Evolutionary conservation across 2,797 vertebrate species (phyloP).

Genomic region (Kryptolebias ocellatus): DNA sequence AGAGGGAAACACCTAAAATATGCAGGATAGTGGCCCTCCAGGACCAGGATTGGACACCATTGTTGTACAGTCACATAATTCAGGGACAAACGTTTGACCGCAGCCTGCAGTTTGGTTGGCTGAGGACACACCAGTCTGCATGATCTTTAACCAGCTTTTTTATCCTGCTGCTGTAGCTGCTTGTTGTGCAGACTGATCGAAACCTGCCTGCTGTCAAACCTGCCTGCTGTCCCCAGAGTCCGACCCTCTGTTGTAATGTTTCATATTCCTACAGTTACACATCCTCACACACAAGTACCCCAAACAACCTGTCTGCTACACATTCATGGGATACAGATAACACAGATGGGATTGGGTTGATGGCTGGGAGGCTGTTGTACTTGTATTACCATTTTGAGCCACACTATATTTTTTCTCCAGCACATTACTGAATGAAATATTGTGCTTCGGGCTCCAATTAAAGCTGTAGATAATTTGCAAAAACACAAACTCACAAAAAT

Average conservation of each 20-base stretch:
- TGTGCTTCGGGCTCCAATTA: background rate
- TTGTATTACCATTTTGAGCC: background rate
- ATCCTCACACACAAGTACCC: constrained; percentile 13
- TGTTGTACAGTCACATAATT: too few species aligned
- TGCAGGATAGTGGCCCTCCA: too few species aligned
- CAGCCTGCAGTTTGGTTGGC: too few species aligned
- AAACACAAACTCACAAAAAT: too few species aligned
- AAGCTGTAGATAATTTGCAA: too few species aligned
- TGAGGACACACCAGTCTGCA: constrained; percentile 31
- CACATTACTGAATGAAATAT: background rate
- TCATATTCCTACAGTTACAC: constrained; percentile 41
- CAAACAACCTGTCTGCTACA: constrained; percentile 36
- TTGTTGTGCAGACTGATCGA: constrained; percentile 24
- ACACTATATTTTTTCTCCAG: background rate
- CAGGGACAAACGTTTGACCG: too few species aligned
- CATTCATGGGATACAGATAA: constrained; percentile 46
- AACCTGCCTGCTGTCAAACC: constrained; percentile 27
- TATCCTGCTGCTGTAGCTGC: constrained; percentile 41
- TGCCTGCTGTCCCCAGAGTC: constrained; percentile 37
- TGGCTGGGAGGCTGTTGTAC: background rate
- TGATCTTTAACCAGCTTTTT: constrained; percentile 53
- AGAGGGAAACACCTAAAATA: too few species aligned
- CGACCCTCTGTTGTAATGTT: constrained; percentile 33
- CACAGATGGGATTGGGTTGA: constrained; percentile 2
- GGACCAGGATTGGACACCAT: too few species aligned